Base-by-base conservation (phyloP, 2,888 invertebrate species). In the Neuroscelio doddi region DNA sequence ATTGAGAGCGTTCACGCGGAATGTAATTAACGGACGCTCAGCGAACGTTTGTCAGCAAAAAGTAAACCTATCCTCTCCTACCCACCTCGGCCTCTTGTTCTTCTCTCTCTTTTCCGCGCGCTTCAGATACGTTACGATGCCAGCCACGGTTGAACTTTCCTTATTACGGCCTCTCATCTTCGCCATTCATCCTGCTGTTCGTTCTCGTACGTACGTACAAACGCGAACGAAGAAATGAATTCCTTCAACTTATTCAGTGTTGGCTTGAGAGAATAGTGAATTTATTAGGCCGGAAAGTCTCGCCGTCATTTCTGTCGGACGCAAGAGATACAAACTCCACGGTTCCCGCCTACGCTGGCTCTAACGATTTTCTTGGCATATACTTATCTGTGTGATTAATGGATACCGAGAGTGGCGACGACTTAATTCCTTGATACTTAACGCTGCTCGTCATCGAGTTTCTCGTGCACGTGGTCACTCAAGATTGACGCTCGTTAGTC, bases 21-120 rank as follows among this genome's bases (percentile, higher is more conserved):
- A 80, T 77, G 78, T 76, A 81, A 81, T 81, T 81, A 81, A 80
- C 73, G 72, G 47, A 62, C 39, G 47, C 50, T 57, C 44, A 36
- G 38, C 17, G 49, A 61, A 42, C 46, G 65, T 65, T 65, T 52
- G 56, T 63, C 64, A 67, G 55, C 55, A 66, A 62, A 66, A 62
- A 57, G 44, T 27, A 46, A 57, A 52, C 42, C 47, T 41, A 24
- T 15, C 10, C 15, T 50, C 27, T n/a, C 32, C 24, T 41, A 9
- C 46, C 12, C 27, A 10, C 16, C 17, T n/a, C 21, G 16, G 9
- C 29, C 26, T 46, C 10, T 58, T 53, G 14, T 10, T 38, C 30
- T 32, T 3, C 29, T 16, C 38, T 21, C 27, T 10, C 21, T 42
- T 36, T 36, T 36, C 21, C 32, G 15, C 32, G 38, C 26, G 32